A percentile compares a stretch with the other conserved stretches of the same genome.
phyloP scores from a whole-genome alignment of 2,113 vertebrate species.

The Alexandromys fortis region DNA sequence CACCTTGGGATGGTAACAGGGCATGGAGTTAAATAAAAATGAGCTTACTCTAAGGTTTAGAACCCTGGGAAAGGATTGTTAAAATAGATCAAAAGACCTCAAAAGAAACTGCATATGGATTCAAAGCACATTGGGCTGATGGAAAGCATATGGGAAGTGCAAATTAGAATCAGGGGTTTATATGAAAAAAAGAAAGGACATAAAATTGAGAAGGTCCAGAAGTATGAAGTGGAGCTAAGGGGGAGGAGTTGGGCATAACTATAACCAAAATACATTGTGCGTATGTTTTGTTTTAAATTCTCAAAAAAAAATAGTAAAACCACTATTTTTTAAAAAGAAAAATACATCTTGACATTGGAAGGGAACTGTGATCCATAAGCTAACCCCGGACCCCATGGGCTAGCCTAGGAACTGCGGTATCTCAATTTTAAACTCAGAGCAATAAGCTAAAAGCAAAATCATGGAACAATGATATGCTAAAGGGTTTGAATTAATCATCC shows the following conservation, averaged over 20 bases:
- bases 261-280: neutral
- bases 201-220: neutral
- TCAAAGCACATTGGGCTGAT: neutral
- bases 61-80: neutral
- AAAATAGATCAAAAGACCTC: neutral
- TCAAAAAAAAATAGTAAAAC: neutral
- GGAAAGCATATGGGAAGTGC: neutral
- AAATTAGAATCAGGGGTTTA: neutral
- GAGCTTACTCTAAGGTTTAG: neutral
- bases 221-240: neutral
- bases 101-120: neutral
- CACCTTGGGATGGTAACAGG: neutral
- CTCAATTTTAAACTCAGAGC: neutral
- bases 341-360: neutral
- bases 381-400: neutral
- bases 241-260: neutral
- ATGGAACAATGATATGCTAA: neutral
- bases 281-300: neutral
- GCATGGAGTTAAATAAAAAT: neutral
- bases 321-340: neutral
- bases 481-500: neutral
- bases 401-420: neutral
- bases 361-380: neutral
- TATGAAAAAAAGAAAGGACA: neutral
- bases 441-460: slow-evolving; percentile 22